Base-by-base conservation (phyloP, 1,140 invertebrate species). In the Penaeus indicus region DNA sequence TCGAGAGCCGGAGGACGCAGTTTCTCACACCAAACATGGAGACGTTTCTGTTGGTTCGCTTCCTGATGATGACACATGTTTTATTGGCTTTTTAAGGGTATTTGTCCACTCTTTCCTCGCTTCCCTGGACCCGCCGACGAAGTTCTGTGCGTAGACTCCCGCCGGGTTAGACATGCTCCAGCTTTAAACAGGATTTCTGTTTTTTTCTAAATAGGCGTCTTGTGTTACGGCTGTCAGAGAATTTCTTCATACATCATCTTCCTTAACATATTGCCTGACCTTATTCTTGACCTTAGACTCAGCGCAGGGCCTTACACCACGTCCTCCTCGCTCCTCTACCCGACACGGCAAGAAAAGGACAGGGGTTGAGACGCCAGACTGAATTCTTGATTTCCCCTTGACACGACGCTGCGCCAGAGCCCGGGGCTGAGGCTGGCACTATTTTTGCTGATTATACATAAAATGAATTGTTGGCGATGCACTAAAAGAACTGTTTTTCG, bases 81-180 rank as follows among this genome's bases (percentile, higher is more conserved):
- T 75, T 75, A 75, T 75, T 75, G 72, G n/a, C 16, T n/a, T 75
- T 75, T 75, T 75, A 75, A 32, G 27, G 27, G 42, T 75, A 32
- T 75, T 38, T 75, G 25, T 75, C 54, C 54, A 13, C 54, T 54
- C 54, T 54, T 54, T 54, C 16, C 54, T 54, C 54, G 54, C 54
- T 54, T 5, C 54, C 54, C 54, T 54, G 54, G 54, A 54, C 54
- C 16, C 54, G 54, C 54, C 54, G 16, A 16, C 54, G 11, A 13
- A 54, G 54, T 16, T 54, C 54, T 54, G 54, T 16, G 11, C 54
- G 54, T 54, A 11, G 54, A 54, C 1, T 54, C 54, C 54, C 54
- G 54, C 54, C 11, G 54, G 54, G 54, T 54, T 54, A 54, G 16
- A 54, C 54, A n/a, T 75, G n/a, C 18, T 22, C 38, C 38, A 75